Evolutionary conservation across 2,888 invertebrate genomes (phyloP), one percentile per base, ranked within the genome.

Genomic region (Sarcophaga subvicina): DNA sequence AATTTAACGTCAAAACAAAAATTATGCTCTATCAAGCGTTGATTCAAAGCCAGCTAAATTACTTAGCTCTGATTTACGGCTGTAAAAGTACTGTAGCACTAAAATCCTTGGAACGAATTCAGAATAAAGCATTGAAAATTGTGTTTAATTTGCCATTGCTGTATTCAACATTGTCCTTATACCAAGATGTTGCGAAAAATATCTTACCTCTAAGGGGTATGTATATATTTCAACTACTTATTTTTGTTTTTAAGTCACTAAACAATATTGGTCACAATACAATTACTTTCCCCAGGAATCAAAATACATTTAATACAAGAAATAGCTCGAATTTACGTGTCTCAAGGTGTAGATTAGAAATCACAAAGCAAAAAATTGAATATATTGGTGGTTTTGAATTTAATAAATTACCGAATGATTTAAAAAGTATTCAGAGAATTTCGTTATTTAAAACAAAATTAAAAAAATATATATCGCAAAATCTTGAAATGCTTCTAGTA

Each of bases 401-500:
- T 59, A 59, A 59, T 59, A 59, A 59, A 59, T 59, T 59, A 14
- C 17, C 3, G 59, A 59, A 59, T 59, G n/a, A 17, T 59, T 59
- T 59, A 59, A 59, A 59, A 59, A 59, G 59, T 17, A 59, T 59
- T 59, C 59, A 59, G 59, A 59, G 59, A 59, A 59, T 59, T 59
- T 59, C 59, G 3, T 59, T 59, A 59, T 59, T 37, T 37, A 37
- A 37, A 37, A 37, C 8, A 37, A 37, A 37, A 6, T 37, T 37
- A 37, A 37, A 37, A 37, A 37, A 37, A 4, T 37, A 37, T 37
- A 37, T 37, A 37, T 37, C 37, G 1, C 8, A 37, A 10, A 37
- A 37, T 37, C 27, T 27, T 4, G 27, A 27, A 27, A 27, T 27
- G 27, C 27, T 27, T 27, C 27, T 27, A 5, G 27, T 27, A 27